A percentile compares a stretch with the other conserved stretches of the same genome.
These are phyloP conservation scores for Polia nebulosa DNA, from an alignment of 2,888 invertebrate genomes.

Conservation along the genomic window DNA sequence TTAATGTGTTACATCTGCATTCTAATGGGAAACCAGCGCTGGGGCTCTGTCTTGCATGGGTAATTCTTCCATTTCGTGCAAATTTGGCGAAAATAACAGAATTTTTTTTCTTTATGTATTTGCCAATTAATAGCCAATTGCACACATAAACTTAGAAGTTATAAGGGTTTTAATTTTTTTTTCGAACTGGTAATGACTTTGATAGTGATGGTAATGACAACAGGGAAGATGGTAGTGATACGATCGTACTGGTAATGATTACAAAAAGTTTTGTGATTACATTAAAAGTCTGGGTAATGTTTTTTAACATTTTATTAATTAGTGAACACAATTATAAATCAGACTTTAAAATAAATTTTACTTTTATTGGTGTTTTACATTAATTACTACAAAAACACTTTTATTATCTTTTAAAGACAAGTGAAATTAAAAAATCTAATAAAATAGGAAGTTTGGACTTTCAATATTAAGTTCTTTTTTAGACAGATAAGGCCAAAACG, in stretches of 20 bases:
- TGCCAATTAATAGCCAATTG: too few species aligned
- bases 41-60: too few species aligned
- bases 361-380: constrained; percentile 3
- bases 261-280: constrained; percentile 5
- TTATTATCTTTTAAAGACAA: neutral
- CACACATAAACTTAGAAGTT: too few species aligned
- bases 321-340: constrained; percentile 12
- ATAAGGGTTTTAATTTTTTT: too few species aligned
- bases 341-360: constrained; percentile 9
- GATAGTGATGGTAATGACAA: neutral
- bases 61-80: too few species aligned
- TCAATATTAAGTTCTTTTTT: constrained; percentile 5
- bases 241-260: constrained; percentile 5
- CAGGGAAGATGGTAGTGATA: constrained; percentile 7
- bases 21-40: too few species aligned
- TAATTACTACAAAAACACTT: too few species aligned
- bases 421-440: constrained; percentile 2
- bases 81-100: too few species aligned
- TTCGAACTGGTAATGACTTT: too few species aligned
- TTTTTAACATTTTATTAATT: constrained; percentile 5
- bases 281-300: neutral
- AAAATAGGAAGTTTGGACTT: neutral
- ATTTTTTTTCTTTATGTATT: too few species aligned
- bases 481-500: constrained; percentile 3
- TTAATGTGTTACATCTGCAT: too few species aligned